phyloP scores from a whole-genome alignment of 2,888 invertebrate species.

The Malthinus seriepunctatus region DNA sequence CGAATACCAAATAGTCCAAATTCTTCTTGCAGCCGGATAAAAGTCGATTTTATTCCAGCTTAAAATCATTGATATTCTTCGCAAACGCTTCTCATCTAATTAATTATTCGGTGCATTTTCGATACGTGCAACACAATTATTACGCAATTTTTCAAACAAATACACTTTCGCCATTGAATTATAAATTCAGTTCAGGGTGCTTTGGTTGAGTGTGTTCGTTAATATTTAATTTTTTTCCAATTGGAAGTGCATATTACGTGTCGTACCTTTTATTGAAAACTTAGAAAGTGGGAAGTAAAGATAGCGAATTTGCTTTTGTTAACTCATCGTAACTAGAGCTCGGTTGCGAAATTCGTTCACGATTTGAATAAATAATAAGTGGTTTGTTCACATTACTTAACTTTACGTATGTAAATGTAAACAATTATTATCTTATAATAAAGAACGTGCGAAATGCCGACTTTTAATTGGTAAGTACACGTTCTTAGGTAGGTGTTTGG shows the following conservation, averaged over 20 bases:
- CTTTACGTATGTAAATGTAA: conserved; percentile 1
- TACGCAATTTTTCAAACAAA: too few relatives aligned
- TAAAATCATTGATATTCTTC: background rate
- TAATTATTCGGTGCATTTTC: conserved; percentile 1
- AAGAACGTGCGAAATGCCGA: background rate
- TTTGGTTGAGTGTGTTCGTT: background rate
- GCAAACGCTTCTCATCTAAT: background rate
- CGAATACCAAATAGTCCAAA: too few relatives aligned
- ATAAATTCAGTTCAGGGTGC: conserved; percentile 15
- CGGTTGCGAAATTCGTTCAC: conserved; percentile 7
- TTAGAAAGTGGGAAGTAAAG: conserved; percentile 16
- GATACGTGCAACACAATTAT: background rate
- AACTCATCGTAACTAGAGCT: conserved; percentile 18
- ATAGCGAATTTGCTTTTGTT: conserved; percentile 8
- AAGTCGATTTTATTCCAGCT: too few relatives aligned
- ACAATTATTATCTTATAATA: background rate
- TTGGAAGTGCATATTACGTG: conserved; percentile 13
- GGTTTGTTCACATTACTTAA: conserved; percentile 6
- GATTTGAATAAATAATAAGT: conserved; percentile 9
- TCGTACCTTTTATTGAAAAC: conserved; percentile 8
- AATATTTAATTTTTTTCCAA: background rate
- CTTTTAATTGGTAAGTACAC: background rate
- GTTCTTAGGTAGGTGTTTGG: too few relatives aligned
- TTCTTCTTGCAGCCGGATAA: too few relatives aligned
- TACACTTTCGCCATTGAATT: conserved; percentile 9